Evolutionary conservation across 2,113 vertebrate species (phyloP).

Genomic region (Hyperopisus bebe): DNA sequence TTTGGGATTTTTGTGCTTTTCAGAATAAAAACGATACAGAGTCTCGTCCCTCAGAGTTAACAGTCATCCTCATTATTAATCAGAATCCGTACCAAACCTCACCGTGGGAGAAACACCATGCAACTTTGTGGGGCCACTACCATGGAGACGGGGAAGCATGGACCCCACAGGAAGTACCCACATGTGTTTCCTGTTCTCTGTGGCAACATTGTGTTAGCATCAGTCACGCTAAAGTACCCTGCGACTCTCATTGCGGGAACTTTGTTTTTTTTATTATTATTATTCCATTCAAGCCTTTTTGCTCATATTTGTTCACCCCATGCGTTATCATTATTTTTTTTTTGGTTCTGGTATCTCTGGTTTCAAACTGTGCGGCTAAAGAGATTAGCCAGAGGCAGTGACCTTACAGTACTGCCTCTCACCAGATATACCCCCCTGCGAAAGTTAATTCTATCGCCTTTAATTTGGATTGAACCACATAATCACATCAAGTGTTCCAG

Average conservation of each 20-base stretch:
- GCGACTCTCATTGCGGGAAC: not conserved
- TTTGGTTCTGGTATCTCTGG: not conserved
- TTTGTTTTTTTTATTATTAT: not conserved
- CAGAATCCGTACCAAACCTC: not conserved
- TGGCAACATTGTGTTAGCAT: not conserved
- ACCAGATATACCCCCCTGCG: not conserved
- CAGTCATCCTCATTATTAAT: constrained; percentile 49
- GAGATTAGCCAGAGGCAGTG: not conserved
- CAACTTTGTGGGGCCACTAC: not conserved
- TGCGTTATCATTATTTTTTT: no score
- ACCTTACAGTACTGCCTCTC: not conserved
- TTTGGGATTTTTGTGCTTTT: constrained; percentile 63
- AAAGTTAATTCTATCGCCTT: not conserved
- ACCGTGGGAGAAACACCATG: not conserved
- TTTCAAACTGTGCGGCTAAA: not conserved
- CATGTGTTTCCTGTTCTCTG: not conserved
- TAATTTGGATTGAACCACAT: not conserved
- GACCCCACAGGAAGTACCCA: not conserved
- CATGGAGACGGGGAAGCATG: not conserved
- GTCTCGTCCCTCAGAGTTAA: constrained; percentile 47
- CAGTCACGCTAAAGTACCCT: not conserved
- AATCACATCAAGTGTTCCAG: not conserved
- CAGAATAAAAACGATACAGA: constrained; percentile 30
- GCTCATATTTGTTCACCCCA: not conserved
- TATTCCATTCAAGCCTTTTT: not conserved